Evolutionary conservation across 2,888 invertebrate genomes (phyloP), one percentile per base, ranked within the genome.

Genomic region (Sesamia inferens): DNA sequence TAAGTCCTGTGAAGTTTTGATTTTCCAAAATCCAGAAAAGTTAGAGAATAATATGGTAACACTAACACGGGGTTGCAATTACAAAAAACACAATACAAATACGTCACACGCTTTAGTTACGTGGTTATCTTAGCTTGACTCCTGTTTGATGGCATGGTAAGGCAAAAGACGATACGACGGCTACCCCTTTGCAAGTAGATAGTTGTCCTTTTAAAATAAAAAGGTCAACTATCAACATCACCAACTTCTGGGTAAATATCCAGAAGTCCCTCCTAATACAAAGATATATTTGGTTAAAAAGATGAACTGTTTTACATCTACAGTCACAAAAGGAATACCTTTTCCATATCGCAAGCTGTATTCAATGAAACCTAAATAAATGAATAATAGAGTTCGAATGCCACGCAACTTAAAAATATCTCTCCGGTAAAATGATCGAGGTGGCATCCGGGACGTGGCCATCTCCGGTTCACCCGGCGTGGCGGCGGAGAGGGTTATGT

Each of bases 391-490:
- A 80, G 65, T 71, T 11, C 64, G 54, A 51, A 77, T 67, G 63
- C 68, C 42, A 54, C 44, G 51, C 63, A 68, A 69, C 54, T 70
- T 58, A 74, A 75, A 64, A 80, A 76, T 83, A 73, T 82, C 71
- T n/a, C 59, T 59, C 51, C 68, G 63, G 73, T 64, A 24, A 76
- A 81, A 74, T 82, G 84, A 81, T 81, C 71, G 78, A 74, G 76
- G 76, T 66, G 59, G 66, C 76, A 71, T 83, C 84, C 85, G 84
- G 76, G 10, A 66, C 68, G 51, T 47, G 66, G 61, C 78, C 71
- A 83, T 83, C 81, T 83, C 84, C 84, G 85, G 84, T 42, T 74
- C 70, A 74, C 58, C 71, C 66, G 69, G 70, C 71, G 63, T 62
- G 42, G 55, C 68, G 42, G 62, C 65, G 39, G 80, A 67, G 76